Conservation (phyloP, 2,797 vertebrate genomes). For the Darevskia nairensis region DNA sequence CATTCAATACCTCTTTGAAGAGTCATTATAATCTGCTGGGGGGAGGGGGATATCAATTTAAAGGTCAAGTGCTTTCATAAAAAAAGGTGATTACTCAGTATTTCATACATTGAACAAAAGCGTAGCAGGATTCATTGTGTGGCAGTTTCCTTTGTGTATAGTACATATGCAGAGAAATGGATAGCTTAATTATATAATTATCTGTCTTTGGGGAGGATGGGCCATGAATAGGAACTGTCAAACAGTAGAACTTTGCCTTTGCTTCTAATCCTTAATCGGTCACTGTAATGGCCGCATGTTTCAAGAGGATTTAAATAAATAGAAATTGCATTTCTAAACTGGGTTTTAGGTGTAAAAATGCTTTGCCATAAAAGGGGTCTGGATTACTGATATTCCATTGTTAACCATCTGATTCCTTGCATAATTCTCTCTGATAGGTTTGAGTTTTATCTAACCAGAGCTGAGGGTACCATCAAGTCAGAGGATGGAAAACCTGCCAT, state of each 20-base stretch:
- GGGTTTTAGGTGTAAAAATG: conserved; percentile 36
- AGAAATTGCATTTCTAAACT: conserved; percentile 68
- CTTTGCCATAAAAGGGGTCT: conserved; percentile 36
- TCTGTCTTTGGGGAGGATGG: conserved; percentile 76
- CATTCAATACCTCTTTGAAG: conserved; percentile 73
- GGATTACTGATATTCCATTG: not conserved
- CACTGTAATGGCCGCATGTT: conserved; percentile 66
- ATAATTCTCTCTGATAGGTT: not conserved
- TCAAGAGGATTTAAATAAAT: conserved; percentile 74
- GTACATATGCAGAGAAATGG: conserved; percentile 69
- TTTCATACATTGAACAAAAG: conserved; percentile 78
- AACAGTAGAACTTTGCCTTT: conserved; percentile 69
- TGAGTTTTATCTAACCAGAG: not conserved
- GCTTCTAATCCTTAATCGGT: conserved; percentile 74
- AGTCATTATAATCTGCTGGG: conserved; percentile 73
- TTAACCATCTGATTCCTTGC: not conserved
- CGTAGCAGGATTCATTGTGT: conserved; percentile 74
- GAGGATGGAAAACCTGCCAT: not conserved
- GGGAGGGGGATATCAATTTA: conserved; percentile 73
- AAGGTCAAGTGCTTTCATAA: conserved; percentile 81
- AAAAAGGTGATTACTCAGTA: conserved; percentile 76
- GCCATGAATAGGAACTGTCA: conserved; percentile 63
- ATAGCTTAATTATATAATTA: conserved; percentile 77
- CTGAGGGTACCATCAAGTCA: not conserved
- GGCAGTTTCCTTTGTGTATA: conserved; percentile 71